Percentiles rank a stretch among this genome's conserved stretches.
phyloP scores from a whole-genome alignment of 2,888 invertebrate species.

The Pristionchus mayeri region DNA sequence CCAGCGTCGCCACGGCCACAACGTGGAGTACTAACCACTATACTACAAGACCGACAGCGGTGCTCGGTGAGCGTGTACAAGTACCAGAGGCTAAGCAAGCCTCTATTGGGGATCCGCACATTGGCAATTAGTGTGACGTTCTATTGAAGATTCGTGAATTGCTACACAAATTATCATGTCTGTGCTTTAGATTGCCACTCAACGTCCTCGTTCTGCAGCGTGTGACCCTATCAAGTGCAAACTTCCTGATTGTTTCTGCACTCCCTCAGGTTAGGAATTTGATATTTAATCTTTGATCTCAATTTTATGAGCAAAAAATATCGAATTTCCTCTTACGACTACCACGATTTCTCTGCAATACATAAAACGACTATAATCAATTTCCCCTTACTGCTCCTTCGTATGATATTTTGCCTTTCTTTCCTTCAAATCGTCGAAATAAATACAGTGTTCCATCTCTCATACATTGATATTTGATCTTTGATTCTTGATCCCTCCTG shows the following conservation, averaged over 20 bases:
- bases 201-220: constrained; percentile 57
- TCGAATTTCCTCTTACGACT: too few species aligned
- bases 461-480: neutral
- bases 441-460: neutral
- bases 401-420: too few species aligned
- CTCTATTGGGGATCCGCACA: too few species aligned
- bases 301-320: too few species aligned
- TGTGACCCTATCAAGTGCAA: constrained; percentile 63
- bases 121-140: too few species aligned
- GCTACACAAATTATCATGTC: neutral
- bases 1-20: constrained; percentile 70
- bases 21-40: constrained; percentile 72
- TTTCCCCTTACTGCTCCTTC: too few species aligned
- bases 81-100: too few species aligned
- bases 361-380: too few species aligned
- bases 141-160: neutral
- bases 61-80: too few species aligned
- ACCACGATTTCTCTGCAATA: too few species aligned
- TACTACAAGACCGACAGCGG: too few species aligned
- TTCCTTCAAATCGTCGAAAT: neutral
- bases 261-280: constrained; percentile 53
- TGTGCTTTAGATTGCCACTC: constrained; percentile 49
- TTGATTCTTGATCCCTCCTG: constrained; percentile 18
- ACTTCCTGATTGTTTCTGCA: constrained; percentile 73
- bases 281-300: neutral